These are phyloP conservation scores for Tachuris rubrigastra DNA, from an alignment of 2,113 vertebrate genomes.

Conservation along the genomic window DNA sequence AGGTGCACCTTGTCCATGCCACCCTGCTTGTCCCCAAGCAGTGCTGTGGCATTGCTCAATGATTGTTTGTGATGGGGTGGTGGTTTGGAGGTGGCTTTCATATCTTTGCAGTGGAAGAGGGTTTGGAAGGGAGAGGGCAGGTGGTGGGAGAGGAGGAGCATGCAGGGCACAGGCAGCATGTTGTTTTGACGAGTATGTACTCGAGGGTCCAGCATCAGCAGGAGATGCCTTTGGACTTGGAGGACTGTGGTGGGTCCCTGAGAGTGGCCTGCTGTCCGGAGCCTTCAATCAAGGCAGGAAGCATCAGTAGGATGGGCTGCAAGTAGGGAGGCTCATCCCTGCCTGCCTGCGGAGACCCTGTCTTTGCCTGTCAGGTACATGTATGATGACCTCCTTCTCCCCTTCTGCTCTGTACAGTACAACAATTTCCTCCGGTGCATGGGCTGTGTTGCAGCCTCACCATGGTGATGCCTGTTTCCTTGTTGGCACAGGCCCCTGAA, in stretches of 20 bases:
- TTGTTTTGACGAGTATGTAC: rapidly evolving
- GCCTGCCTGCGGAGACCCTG: background rate
- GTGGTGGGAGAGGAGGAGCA: background rate
- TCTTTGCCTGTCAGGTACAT: background rate
- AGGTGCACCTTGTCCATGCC: background rate
- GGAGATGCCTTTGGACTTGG: background rate
- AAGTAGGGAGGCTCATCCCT: background rate
- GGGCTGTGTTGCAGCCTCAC: background rate
- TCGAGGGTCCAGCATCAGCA: background rate
- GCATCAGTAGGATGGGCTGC: background rate
- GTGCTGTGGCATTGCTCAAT: background rate
- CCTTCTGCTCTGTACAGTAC: background rate
- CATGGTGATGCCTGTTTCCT: rapidly evolving
- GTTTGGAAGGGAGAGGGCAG: background rate
- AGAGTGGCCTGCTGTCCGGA: background rate
- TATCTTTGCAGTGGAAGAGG: background rate
- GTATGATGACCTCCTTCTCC: background rate
- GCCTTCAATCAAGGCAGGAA: background rate
- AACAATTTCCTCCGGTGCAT: background rate
- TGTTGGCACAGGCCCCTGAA: rapidly evolving
- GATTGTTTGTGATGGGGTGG: background rate
- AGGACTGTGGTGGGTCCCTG: background rate
- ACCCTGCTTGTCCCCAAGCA: background rate
- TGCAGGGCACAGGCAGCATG: background rate
- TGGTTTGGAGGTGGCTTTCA: background rate